Evolutionary conservation across 30 jellyfish, hydroid and myxozoan species (phyloP), one percentile per base, ranked within the genome.

Genomic region (Hydractinia symbiolongicarpus): DNA sequence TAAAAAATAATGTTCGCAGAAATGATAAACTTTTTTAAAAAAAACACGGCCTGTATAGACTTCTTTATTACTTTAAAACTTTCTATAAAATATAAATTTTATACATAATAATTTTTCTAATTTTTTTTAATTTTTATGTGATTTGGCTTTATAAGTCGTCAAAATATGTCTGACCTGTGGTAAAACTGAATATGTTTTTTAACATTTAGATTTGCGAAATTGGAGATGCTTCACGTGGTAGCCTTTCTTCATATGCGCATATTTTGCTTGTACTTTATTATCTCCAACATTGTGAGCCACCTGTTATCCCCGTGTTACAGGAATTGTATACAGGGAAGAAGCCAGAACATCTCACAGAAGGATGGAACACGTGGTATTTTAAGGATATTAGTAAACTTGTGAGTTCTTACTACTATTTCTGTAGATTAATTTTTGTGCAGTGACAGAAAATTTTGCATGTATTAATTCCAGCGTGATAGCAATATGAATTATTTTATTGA

Each of bases 141-240:
- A 10, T 58, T 7, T n/a, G n/a, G n/a, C n/a, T n/a, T n/a, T n/a
- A n/a, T n/a, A n/a, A n/a, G n/a, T n/a, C n/a, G n/a, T n/a, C n/a
- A n/a, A n/a, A n/a, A n/a, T 30, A 30, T 30, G 44, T 30, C 44
- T 30, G 44, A 30, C 2, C 44, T 30, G 44, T 30, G 44, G 44
- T 30, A 30, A 0, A 30, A 30, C 2, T 2, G 44, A 30, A 30
- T 30, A 30, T 30, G 2, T 30, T 30, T 74, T 74, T 13, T 3
- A 4, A 7, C 17, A 53, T 84, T 7, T 55, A 91, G 98, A 10
- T 53, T 5, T 86, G 95, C 61, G 90, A 91, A 51, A 91, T 91
- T 56, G 92, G 96, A 30, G 98, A 91, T 83, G 98, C 98, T n/a
- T 91, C 98, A 4, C 90, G 90, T 5, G 98, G 98, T 50, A 86